Conservation (phyloP, 2,888 invertebrate species). For the Thereva unica region DNA sequence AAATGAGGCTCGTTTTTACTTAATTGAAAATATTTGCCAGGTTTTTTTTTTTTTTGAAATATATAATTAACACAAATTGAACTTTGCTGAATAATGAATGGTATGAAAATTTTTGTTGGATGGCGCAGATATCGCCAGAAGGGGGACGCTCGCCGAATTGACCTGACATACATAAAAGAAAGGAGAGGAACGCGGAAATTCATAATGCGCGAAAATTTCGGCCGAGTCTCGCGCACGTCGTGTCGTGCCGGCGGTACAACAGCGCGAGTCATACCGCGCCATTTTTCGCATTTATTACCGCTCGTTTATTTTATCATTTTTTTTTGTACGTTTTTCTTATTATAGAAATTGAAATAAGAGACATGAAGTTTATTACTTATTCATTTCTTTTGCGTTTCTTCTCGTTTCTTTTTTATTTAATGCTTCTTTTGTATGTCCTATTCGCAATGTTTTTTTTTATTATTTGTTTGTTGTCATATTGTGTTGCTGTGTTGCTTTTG, state of each 20-base stretch:
- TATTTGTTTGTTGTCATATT: background rate
- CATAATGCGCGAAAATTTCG: background rate
- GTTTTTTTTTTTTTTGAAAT: conserved; percentile 24
- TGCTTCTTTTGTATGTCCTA: conserved; percentile 14
- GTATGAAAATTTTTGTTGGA: background rate
- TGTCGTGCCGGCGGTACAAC: conserved; percentile 1
- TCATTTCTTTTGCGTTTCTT: conserved; percentile 14
- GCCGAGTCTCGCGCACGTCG: background rate
- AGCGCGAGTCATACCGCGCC: background rate
- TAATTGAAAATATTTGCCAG: background rate
- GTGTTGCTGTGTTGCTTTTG: background rate
- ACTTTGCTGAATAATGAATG: conserved; percentile 25
- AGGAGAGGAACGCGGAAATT: conserved; percentile 28
- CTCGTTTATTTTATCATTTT: background rate
- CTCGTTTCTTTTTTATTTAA: conserved; percentile 1
- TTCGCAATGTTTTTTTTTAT: conserved; percentile 6
- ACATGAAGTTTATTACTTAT: conserved; percentile 26
- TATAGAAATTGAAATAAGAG: conserved; percentile 27
- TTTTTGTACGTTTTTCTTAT: conserved; percentile 1
- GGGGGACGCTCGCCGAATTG: conserved; percentile 4
- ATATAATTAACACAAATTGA: conserved; percentile 27
- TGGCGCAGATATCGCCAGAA: background rate
- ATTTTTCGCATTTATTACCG: background rate
- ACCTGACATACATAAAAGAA: conserved; percentile 11
- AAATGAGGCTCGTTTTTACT: too few relatives aligned